Conservation (phyloP, 2,888 invertebrate species). For the Rhingia rostrata region DNA sequence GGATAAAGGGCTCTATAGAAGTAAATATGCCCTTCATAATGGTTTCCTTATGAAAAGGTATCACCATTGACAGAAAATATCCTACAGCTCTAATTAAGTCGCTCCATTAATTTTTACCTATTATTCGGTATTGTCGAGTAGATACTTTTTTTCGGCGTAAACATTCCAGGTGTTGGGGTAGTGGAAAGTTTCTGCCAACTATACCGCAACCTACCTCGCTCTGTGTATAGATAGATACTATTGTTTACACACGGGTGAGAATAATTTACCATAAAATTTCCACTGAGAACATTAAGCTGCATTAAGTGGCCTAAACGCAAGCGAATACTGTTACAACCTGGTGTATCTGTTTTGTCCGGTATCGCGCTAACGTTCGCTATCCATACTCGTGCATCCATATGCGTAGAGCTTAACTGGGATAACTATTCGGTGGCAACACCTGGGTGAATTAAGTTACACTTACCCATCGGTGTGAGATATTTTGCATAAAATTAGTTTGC, state of each 20-base stretch:
- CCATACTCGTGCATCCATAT: too few species aligned
- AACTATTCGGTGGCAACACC: not conserved
- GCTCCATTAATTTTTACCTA: not conserved
- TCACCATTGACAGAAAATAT: not conserved
- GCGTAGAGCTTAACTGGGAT: slow-evolving; percentile 15
- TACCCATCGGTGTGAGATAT: slow-evolving; percentile 1
- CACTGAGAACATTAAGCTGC: slow-evolving; percentile 19
- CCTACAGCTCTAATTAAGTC: not conserved
- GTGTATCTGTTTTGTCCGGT: too few species aligned
- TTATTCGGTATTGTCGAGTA: not conserved
- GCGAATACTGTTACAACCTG: not conserved
- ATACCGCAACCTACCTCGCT: not conserved
- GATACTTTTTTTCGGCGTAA: not conserved
- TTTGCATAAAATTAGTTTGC: slow-evolving; percentile 46
- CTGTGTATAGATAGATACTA: not conserved
- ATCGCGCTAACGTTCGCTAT: too few species aligned
- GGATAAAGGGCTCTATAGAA: too few species aligned
- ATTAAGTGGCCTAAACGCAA: slow-evolving; percentile 14
- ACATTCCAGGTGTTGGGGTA: not conserved
- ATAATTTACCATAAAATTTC: slow-evolving; percentile 42
- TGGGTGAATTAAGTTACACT: not conserved
- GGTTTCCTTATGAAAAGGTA: too few species aligned
- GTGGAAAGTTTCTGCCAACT: slow-evolving; percentile 4
- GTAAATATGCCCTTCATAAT: too few species aligned
- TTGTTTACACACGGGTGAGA: not conserved